phyloP scores from a whole-genome alignment of 2,797 vertebrate species.

The Cuculus canorus region DNA sequence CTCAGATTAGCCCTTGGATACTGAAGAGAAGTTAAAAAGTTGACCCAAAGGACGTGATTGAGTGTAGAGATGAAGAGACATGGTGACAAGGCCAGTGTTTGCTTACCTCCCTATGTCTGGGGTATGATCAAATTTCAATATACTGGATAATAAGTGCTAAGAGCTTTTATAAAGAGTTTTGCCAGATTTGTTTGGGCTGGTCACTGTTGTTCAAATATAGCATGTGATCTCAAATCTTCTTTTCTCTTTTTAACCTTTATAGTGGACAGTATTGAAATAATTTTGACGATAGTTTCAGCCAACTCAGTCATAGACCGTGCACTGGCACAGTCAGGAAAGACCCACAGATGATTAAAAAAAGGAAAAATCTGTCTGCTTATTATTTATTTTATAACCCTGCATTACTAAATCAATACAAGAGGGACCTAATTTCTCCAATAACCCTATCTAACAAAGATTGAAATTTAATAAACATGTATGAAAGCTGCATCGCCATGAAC shows the following conservation, averaged over 20 bases:
- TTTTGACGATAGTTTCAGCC: neutral
- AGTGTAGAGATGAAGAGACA: neutral
- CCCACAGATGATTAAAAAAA: neutral
- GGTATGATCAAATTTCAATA: neutral
- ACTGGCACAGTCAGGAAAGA: neutral
- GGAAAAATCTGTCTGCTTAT: neutral
- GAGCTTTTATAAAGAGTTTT: neutral
- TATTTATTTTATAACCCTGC: conserved; percentile 24
- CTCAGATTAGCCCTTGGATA: neutral
- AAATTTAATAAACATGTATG: conserved; percentile 65
- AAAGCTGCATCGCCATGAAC: conserved; percentile 40
- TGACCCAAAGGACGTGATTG: neutral
- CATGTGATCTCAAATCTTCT: neutral
- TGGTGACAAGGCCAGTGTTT: neutral
- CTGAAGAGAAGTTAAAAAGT: neutral
- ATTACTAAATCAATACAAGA: conserved; percentile 29
- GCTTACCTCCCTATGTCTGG: neutral
- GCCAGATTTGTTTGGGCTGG: neutral
- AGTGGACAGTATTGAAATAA: neutral
- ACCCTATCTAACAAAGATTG: conserved; percentile 59
- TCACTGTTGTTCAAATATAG: neutral
- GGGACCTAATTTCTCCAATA: conserved; percentile 54
- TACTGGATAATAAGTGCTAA: neutral
- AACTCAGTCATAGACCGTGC: neutral
- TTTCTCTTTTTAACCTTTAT: neutral